Evolutionary conservation across 1,140 invertebrate genomes (phyloP), one percentile per base, ranked within the genome.

Genomic region (Scaptodrosophila lebanonensis): DNA sequence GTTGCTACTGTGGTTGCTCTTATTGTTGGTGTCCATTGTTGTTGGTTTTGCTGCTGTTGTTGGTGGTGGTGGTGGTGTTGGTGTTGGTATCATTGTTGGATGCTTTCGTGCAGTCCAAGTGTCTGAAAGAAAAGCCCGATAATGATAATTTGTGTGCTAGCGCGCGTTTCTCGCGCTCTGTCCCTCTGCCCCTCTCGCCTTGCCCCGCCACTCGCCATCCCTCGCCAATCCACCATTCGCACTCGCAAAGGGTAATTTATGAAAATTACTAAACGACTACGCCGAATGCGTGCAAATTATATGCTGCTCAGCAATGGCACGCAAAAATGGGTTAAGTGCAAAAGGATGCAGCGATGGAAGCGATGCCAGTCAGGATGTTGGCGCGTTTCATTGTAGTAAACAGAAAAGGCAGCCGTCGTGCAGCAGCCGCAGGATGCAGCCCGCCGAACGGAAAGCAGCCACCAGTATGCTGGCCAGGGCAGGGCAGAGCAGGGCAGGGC

Each of bases 241-340:
- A 15, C 36, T 30, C 66, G 56, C 57, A 35, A 64, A 61, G 64
- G 68, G 60, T 79, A 79, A 79, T 79, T 79, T 69, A 77, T 77
- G 73, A 77, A 79, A 77, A 68, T 79, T 70, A 73, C 73, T 72
- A 77, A 77, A 73, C 73, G 73, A 63, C 60, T 43, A 52, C 52
- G 54, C 42, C 45, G 52, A 77, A 77, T 77, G 72, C 73, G 73
- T 77, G 73, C 73, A 77, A 79, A 77, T 77, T 56, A 67, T 72
- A 73, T 58, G 43, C 62, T 72, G 61, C 27, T 65, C 61, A 63
- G 63, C 35, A 39, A 3, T 9, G 32, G 27, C 9, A 8, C 11
- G 27, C 15, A 52, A 65, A 82, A 66, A 73, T 73, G 68, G 73
- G 73, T 79, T 79, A 79, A 82, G 75, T 82, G 75, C 75, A 82